Percentiles rank a stretch among this genome's conserved stretches.
Conservation (phyloP, 2,797 vertebrate species). For the Platyrinchus mystaceus region DNA sequence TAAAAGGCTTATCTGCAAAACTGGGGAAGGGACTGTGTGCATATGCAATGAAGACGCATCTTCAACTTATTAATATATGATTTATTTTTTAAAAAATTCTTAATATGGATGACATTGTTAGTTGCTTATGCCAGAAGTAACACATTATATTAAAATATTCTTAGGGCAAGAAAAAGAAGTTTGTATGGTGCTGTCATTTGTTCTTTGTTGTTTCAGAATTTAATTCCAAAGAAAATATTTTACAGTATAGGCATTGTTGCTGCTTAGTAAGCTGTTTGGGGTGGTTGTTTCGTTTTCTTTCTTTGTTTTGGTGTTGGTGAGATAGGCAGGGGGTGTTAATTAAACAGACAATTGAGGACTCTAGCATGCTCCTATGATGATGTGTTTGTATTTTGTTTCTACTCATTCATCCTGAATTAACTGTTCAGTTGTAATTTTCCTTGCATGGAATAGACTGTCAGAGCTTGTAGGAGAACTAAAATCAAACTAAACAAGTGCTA, state of each 20-base stretch:
- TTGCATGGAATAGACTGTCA: slow-evolving; percentile 11
- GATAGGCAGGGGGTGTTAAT: not conserved
- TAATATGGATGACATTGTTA: not conserved
- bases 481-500: not conserved
- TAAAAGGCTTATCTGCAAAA: not conserved
- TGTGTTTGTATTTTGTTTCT: slow-evolving; percentile 19
- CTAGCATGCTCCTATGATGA: not conserved
- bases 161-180: not conserved
- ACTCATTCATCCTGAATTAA: slow-evolving; percentile 17
- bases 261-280: not conserved
- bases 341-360: not conserved
- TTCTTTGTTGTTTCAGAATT: not conserved
- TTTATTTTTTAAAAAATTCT: not conserved
- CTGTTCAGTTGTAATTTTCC: not conserved
- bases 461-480: slow-evolving; percentile 21
- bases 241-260: not conserved
- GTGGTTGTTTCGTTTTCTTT: not conserved
- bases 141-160: not conserved
- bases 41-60: slow-evolving; percentile 64
- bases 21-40: slow-evolving; percentile 37
- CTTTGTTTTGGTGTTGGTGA: not conserved
- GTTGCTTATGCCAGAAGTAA: not conserved
- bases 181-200: not conserved
- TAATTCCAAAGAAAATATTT: not conserved
- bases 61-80: not conserved